A percentile compares a stretch with the other conserved stretches of the same genome.
Evolutionary conservation across 92 coral and sea anemone genomes (phyloP).

Genomic region (Umimayanthus kanabou): DNA sequence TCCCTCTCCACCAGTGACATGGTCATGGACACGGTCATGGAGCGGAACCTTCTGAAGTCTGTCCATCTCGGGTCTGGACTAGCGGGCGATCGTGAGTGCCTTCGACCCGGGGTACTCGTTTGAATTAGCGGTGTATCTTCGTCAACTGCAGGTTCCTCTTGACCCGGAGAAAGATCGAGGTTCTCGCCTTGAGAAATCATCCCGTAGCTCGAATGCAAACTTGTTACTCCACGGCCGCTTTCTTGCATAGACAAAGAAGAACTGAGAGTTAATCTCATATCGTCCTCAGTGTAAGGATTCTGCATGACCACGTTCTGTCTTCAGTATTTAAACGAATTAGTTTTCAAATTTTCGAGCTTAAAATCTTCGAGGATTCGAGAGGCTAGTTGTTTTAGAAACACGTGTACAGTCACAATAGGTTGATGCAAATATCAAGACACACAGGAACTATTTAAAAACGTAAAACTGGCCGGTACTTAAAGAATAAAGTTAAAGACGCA

Average conservation of each 20-base stretch:
- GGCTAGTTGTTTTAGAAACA: not conserved
- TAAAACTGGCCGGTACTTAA: no score
- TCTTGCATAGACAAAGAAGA: constrained; percentile 37
- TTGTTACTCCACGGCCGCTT: constrained; percentile 37
- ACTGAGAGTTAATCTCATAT: constrained; percentile 47
- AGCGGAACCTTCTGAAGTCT: constrained; percentile 68
- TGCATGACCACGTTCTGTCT: not conserved
- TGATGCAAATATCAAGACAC: not conserved
- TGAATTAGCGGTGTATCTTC: constrained; percentile 36
- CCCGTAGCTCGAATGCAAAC: constrained; percentile 42
- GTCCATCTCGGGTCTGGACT: constrained; percentile 57
- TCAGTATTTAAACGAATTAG: not conserved
- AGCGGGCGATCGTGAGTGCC: not conserved
- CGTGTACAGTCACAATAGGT: not conserved
- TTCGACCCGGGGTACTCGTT: not conserved
- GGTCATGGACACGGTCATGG: constrained; percentile 76
- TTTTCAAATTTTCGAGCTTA: no score
- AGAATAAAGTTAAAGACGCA: no score
- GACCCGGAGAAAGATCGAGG: not conserved
- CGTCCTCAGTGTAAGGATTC: constrained; percentile 38
- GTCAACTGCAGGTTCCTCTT: not conserved
- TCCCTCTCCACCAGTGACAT: constrained; percentile 77
- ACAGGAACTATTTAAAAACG: no score
- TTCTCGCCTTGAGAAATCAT: constrained; percentile 7
- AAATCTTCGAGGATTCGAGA: not conserved